These are phyloP conservation scores for Habropoda laboriosa DNA, from an alignment of 1,140 invertebrate species.

Conservation along the genomic window DNA sequence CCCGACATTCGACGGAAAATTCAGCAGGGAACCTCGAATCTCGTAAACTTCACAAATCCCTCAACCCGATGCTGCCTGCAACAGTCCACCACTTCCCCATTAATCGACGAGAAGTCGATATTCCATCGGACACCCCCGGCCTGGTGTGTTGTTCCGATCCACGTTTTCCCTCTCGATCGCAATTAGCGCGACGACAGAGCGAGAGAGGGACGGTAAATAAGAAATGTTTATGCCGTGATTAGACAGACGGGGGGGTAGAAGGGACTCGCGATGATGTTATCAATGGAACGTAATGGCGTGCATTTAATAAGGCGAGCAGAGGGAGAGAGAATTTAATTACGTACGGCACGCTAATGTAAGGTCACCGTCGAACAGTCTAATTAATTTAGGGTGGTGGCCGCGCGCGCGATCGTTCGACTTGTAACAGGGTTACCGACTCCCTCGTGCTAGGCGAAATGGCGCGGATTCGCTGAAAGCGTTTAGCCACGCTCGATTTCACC, in stretches of 20 bases:
- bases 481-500: slow-evolving; percentile 35
- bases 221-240: not conserved
- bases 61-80: no score
- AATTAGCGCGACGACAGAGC: not conserved
- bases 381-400: slow-evolving; percentile 37
- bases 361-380: slow-evolving; percentile 42
- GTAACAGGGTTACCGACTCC: slow-evolving; percentile 29
- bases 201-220: not conserved
- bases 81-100: no score
- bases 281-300: slow-evolving; percentile 20
- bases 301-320: slow-evolving; percentile 24
- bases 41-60: not conserved
- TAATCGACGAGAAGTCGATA: no score
- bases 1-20: no score
- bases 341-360: slow-evolving; percentile 31
- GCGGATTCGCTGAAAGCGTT: slow-evolving; percentile 30
- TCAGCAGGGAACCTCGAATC: no score
- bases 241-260: no score
- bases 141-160: no score
- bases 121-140: not conserved
- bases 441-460: slow-evolving; percentile 9
- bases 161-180: not conserved
- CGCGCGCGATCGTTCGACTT: not conserved
- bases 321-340: slow-evolving; percentile 35
- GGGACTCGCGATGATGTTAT: slow-evolving; percentile 18